Conservation (phyloP, 2,888 invertebrate species). For the Melanotus villosus region DNA sequence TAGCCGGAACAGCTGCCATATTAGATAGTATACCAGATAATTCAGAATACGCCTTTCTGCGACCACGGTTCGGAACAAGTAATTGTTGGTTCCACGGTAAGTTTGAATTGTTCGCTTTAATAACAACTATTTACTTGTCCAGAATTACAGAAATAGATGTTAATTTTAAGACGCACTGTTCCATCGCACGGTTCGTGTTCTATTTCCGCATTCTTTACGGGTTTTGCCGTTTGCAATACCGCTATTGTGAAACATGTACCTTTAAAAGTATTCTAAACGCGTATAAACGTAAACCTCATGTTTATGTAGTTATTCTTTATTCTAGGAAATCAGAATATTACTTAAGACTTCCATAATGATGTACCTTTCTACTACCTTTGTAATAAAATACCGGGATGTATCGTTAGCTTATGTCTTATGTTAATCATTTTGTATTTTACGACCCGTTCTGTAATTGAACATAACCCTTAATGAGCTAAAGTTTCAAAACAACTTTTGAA, state of each 20-base stretch:
- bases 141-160: neutral
- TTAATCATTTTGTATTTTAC: no score
- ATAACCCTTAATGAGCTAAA: no score
- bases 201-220: constrained; percentile 42
- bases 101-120: constrained; percentile 50
- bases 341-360: neutral
- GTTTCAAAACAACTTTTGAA: no score
- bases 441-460: no score
- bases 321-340: neutral
- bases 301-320: constrained; percentile 32
- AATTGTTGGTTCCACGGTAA: constrained; percentile 89
- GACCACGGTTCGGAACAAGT: constrained; percentile 84
- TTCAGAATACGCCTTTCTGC: constrained; percentile 74
- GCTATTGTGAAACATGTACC: constrained; percentile 29
- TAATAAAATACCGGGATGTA: neutral
- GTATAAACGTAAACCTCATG: constrained; percentile 28
- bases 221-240: constrained; percentile 17
- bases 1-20: constrained; percentile 81
- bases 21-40: constrained; percentile 78
- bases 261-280: constrained; percentile 21
- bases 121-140: neutral
- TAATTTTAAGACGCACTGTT: constrained; percentile 24
- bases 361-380: neutral
- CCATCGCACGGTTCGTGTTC: constrained; percentile 21
- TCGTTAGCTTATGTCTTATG: neutral